Conservation (phyloP, 1,140 invertebrate species). For the Hormaphis cornu region DNA sequence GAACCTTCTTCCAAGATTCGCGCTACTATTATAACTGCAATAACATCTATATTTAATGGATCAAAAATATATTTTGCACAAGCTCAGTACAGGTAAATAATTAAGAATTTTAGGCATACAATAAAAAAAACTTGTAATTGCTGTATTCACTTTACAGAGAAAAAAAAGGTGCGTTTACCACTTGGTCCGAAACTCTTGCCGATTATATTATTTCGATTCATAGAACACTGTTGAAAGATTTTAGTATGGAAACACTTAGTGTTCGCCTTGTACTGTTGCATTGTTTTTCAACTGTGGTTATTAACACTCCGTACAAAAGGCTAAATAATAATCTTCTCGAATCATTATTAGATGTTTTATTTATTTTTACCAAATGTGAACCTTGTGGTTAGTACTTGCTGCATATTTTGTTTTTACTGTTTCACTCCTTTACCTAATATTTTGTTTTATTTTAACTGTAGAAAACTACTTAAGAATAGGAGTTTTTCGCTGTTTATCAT, state of each 20-base stretch:
- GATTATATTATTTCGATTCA: conserved; percentile 22
- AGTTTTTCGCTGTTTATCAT: conserved; percentile 2
- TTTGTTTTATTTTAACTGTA: neutral
- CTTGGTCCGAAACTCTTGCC: conserved; percentile 27
- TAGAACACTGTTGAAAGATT: conserved; percentile 18
- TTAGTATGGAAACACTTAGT: neutral
- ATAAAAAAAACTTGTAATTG: no score
- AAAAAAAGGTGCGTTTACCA: conserved; percentile 23
- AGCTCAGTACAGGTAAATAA: conserved; percentile 20
- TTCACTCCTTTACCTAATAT: neutral
- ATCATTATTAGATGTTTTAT: neutral
- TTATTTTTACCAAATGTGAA: conserved; percentile 13
- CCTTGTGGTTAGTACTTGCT: conserved; percentile 14
- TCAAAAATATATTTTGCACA: conserved; percentile 20
- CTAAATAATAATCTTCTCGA: conserved; percentile 8
- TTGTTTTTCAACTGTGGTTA: conserved; percentile 16
- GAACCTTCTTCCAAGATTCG: conserved; percentile 19
- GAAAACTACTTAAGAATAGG: conserved; percentile 24
- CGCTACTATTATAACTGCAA: conserved; percentile 22
- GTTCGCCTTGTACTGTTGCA: conserved; percentile 16
- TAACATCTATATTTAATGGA: conserved; percentile 25
- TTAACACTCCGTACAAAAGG: conserved; percentile 5
- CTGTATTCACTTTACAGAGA: conserved; percentile 7
- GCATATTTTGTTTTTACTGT: neutral
- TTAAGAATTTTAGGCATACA: neutral